Percentiles rank a stretch among this genome's conserved stretches.
These are phyloP conservation scores for Epizoanthus rinbou DNA, from an alignment of 92 coral and sea anemone genomes.

Conservation along the genomic window DNA sequence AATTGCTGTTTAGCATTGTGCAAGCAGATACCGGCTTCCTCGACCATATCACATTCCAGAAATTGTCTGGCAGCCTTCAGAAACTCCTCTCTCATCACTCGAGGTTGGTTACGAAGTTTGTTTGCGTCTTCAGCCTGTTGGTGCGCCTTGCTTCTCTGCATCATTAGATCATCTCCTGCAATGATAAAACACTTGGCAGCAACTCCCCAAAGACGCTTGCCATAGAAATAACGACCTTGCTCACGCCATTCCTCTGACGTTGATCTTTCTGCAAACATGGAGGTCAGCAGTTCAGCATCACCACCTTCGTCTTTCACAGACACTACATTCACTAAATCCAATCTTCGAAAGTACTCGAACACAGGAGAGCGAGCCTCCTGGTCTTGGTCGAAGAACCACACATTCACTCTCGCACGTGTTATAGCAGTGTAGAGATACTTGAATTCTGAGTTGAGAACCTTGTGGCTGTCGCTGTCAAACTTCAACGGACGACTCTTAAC, in stretches of 20 bases:
- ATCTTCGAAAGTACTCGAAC: slow-evolving; percentile 69
- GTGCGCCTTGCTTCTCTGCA: slow-evolving; percentile 68
- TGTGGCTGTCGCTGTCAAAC: slow-evolving; percentile 70
- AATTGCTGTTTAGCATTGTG: slow-evolving; percentile 61
- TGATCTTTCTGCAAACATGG: slow-evolving; percentile 72
- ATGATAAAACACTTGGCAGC: slow-evolving; percentile 64
- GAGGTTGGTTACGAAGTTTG: slow-evolving; percentile 54
- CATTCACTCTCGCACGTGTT: slow-evolving; percentile 79
- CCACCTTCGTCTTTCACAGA: slow-evolving; percentile 48
- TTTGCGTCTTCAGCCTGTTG: slow-evolving; percentile 69
- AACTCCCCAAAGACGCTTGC: slow-evolving; percentile 60
- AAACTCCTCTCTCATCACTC: slow-evolving; percentile 62
- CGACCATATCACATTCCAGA: slow-evolving; percentile 58
- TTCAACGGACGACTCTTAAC: slow-evolving; percentile 59
- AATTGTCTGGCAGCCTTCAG: slow-evolving; percentile 62
- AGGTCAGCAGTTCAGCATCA: slow-evolving; percentile 43
- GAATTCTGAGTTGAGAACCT: slow-evolving; percentile 77
- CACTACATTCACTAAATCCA: slow-evolving; percentile 60
- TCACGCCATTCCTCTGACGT: slow-evolving; percentile 67
- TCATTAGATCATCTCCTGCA: slow-evolving; percentile 62
- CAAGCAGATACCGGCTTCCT: slow-evolving; percentile 71
- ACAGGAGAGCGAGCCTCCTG: slow-evolving; percentile 68
- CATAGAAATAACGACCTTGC: slow-evolving; percentile 66
- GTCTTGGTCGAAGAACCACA: slow-evolving; percentile 83
- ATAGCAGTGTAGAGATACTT: slow-evolving; percentile 79